Evolutionary conservation across 1,140 invertebrate genomes (phyloP), one percentile per base, ranked within the genome.

Genomic region (Cecropterus lyciades): DNA sequence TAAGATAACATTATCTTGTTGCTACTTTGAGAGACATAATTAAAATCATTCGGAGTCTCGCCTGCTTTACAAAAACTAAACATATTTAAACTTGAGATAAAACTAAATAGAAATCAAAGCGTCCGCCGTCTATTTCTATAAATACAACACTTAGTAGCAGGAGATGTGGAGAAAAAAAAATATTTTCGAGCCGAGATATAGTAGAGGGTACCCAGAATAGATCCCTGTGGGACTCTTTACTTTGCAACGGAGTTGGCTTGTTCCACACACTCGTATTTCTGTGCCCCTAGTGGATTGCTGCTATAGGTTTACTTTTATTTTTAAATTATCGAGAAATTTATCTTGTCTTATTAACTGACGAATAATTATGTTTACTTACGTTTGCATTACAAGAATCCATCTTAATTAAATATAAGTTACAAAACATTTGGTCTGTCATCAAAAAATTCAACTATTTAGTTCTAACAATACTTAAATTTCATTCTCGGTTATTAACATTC

Each of bases 211-310:
- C 82, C 84, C 68, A 85, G 80, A 89, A 89, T 89, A 89, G 85
- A 78, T 91, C 87, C 89, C 87, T 80, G 76, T 72, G 89, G 85
- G 86, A 91, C 84, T 84, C 84, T 69, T 81, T 72, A 72, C 51
- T 63, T 60, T 72, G 80, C 69, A 77, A 80, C 72, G 66, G 77
- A 86, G 75, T 74, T 72, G 68, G 75, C 68, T 81, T 70, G 73
- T 79, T 86, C 76, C 75, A 79, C 73, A 67, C 72, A 70, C 76
- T 73, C 73, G 67, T 74, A 64, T 70, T 64, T 55, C 51, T 69
- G 14, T 33, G 57, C 40, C 57, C 60, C 8, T 42, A 14, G 37
- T 42, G 60, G 49, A 11, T 63, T 51, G 17, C 16, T 63, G 11
- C 10, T 8, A 13, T 48, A 15, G 8, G 24, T 56, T 43, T 40